Evolutionary conservation across 2,113 vertebrate species (phyloP), one percentile per base, ranked within the genome.

Genomic region (Oreochromis spilurus): DNA sequence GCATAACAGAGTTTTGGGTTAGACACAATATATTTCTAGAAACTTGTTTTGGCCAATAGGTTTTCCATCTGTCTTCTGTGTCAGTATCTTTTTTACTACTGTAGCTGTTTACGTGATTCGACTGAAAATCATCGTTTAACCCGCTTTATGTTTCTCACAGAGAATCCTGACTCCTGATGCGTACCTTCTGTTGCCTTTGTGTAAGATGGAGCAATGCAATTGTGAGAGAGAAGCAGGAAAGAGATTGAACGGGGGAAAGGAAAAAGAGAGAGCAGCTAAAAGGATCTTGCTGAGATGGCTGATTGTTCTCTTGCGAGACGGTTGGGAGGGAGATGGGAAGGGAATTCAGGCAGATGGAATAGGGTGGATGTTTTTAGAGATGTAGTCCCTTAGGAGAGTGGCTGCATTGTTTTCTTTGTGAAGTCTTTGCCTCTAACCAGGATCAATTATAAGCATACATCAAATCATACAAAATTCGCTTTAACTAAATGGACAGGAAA

Each of bases 221-320:
- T 75, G 26, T 2, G 12, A 2, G 62, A 38, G 57, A 26, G 53
- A 1, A 57, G 40, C 1, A 78, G 13, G 82, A 50, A 82, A 52
- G 13, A 45, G 80, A 67, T 26, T 11, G 14, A 77, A 17, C 6
- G 9, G 21, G 24, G 81, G 4, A 10, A 60, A 54, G 65, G 24
- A 21, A 50, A 78, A 70, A 3, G 26, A 72, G 58, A 57, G n/a
- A 67, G 52, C 48, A 80, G 83, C 84, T 81, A 62, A 89, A 88
- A 92, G 87, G 80, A 87, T 87, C 12, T 10, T 48, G 86, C 81
- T 79, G 87, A 83, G 83, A 89, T 86, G 86, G 78, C 34, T 84
- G 85, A 94, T 90, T 84, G 91, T 86, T 92, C 95, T 90, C 93
- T 43, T 26, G 93, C 88, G 94, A 94, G 79, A 14, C 1, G 13